Conservation (phyloP, 2,113 vertebrate species). For the Ageneiosus marmoratus region DNA sequence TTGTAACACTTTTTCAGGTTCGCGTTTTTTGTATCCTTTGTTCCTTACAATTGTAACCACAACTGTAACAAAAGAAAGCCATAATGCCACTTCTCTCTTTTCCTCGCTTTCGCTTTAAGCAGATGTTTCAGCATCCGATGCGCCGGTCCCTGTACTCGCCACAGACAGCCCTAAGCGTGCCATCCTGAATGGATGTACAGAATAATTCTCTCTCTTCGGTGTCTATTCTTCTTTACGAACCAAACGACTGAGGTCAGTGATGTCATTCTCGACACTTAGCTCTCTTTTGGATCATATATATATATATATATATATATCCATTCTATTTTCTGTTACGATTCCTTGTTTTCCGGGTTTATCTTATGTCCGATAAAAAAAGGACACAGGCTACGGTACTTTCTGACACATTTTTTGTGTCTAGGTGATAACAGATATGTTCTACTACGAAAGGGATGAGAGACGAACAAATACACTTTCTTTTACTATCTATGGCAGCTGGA, state of each 20-base stretch:
- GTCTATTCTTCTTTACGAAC: neutral
- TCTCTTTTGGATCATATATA: neutral
- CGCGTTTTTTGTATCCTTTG: conserved; percentile 13
- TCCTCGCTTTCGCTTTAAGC: neutral
- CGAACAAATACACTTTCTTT: no score
- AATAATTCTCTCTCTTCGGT: neutral
- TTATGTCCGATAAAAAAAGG: no score
- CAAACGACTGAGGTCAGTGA: neutral
- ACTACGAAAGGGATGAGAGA: no score
- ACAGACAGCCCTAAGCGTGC: neutral
- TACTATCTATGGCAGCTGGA: no score
- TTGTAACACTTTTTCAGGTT: neutral
- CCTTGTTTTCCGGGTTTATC: no score
- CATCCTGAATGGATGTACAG: neutral
- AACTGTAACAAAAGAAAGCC: conserved; percentile 16
- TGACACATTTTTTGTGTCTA: no score
- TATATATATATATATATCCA: no score
- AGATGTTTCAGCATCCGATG: neutral
- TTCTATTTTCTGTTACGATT: no score
- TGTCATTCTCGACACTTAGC: neutral
- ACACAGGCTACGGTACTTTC: no score
- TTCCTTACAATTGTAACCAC: conserved; percentile 24
- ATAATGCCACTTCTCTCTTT: conserved; percentile 4
- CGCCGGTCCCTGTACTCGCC: conserved; percentile 13
- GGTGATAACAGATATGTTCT: no score